phyloP scores from a whole-genome alignment of 2,113 vertebrate genomes.

The Corydoras sp. region DNA sequence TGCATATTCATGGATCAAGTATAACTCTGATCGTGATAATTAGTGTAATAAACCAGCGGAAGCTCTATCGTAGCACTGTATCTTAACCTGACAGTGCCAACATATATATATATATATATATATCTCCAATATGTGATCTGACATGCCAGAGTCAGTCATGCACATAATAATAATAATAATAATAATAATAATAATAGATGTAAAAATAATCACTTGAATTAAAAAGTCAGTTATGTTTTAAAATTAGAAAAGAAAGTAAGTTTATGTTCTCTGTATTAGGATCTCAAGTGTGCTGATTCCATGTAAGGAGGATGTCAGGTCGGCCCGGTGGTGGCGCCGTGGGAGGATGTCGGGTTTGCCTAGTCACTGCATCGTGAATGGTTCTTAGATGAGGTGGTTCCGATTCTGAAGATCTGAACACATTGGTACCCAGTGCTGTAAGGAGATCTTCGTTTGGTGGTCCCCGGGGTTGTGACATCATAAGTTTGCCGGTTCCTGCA shows the following conservation, averaged over 20 bases:
- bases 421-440: too few species aligned
- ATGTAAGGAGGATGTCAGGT: too few species aligned
- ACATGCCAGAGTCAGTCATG: constrained; percentile 12
- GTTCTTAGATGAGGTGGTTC: too few species aligned
- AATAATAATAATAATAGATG: constrained; percentile 35
- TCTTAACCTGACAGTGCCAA: not conserved
- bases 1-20: not conserved
- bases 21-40: not conserved
- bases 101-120: constrained; percentile 5
- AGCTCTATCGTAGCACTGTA: not conserved
- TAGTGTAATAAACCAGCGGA: constrained; percentile 24
- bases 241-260: constrained; percentile 8
- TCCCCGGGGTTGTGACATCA: too few species aligned
- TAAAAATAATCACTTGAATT: constrained; percentile 20
- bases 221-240: constrained; percentile 15
- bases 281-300: too few species aligned
- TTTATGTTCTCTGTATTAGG: not conserved
- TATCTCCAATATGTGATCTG: constrained; percentile 5
- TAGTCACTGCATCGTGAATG: too few species aligned
- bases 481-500: too few species aligned
- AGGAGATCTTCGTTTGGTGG: too few species aligned
- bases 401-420: too few species aligned
- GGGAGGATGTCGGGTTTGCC: too few species aligned
- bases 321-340: too few species aligned
- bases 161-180: constrained; percentile 21